Conservation (phyloP, 2,113 vertebrate genomes). For the Varanus komodoensis region DNA sequence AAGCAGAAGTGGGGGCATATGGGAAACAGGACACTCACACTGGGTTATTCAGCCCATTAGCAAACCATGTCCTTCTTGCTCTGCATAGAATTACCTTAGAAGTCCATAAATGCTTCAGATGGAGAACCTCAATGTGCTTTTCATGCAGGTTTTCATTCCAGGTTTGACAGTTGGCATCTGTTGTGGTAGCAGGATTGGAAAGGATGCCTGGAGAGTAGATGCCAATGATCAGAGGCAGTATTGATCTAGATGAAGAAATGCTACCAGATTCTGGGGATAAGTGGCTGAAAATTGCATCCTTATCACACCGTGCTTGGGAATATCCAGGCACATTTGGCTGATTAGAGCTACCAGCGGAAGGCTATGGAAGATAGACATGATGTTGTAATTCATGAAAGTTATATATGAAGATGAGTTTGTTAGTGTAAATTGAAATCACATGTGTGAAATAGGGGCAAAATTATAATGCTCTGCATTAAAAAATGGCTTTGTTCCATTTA, state of each 20-base stretch:
- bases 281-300: neutral
- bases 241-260: no score
- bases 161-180: no score
- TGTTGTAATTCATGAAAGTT: neutral
- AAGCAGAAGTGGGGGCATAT: no score
- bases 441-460: fast-evolving
- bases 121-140: no score
- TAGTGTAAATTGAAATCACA: neutral
- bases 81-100: neutral
- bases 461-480: neutral
- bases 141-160: no score
- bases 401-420: neutral
- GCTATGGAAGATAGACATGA: fast-evolving
- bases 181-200: neutral
- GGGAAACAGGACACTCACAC: no score
- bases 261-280: neutral
- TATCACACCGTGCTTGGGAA: neutral
- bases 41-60: no score
- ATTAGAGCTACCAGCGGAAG: fast-evolving
- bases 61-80: no score
- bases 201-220: neutral
- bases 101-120: neutral
- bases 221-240: neutral
- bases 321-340: neutral
- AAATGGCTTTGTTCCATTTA: neutral